Conservation (phyloP, 2,888 invertebrate species). For the Pasiphila rectangulata region DNA sequence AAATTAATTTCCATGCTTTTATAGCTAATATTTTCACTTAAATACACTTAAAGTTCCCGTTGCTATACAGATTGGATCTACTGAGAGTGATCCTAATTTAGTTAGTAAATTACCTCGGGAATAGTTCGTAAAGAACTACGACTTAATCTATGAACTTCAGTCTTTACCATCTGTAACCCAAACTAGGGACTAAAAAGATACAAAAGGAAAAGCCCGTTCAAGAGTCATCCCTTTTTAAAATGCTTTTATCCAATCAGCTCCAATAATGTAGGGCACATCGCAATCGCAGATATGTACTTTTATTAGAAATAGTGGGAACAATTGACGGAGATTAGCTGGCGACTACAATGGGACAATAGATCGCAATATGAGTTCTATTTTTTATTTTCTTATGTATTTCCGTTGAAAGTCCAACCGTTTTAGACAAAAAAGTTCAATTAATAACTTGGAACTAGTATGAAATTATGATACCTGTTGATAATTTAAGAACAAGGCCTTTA, state of each 20-base stretch:
- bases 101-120: no score
- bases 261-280: background rate
- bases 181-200: no score
- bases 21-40: background rate
- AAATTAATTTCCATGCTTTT: background rate
- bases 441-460: background rate
- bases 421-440: background rate
- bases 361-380: constrained; percentile 5
- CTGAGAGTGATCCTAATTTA: no score
- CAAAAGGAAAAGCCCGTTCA: background rate
- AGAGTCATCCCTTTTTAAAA: background rate
- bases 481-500: no score
- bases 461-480: no score
- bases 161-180: no score
- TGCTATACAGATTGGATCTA: no score
- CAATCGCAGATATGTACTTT: background rate
- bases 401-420: background rate
- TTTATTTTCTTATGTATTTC: constrained; percentile 3
- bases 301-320: constrained; percentile 10
- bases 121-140: no score
- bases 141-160: no score
- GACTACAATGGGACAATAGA: constrained; percentile 20
- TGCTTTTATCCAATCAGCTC: constrained; percentile 5
- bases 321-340: constrained; percentile 9
- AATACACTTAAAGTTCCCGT: background rate